Percentiles rank a stretch among this genome's conserved stretches.
phyloP scores from a whole-genome alignment of 2,888 invertebrate species.

The Steinernema hermaphroditum region DNA sequence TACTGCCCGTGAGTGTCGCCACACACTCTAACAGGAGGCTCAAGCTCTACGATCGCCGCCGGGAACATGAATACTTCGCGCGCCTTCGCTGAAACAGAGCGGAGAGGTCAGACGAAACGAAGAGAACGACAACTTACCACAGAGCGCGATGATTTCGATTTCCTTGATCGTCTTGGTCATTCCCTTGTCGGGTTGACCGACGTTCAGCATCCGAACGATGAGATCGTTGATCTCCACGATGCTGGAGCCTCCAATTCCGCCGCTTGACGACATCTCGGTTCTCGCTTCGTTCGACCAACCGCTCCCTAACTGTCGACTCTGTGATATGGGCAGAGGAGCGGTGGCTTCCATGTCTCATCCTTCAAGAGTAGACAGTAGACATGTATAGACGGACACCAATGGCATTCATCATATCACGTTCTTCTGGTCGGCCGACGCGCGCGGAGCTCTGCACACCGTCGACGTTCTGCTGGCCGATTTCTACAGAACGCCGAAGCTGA shows the following conservation, averaged over 20 bases:
- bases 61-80: slow-evolving; percentile 47
- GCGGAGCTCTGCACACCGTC: too few species aligned
- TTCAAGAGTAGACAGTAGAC: too few species aligned
- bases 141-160: slow-evolving; percentile 35
- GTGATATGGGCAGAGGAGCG: not conserved
- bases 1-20: slow-evolving; percentile 61
- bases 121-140: slow-evolving; percentile 31
- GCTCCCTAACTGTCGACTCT: not conserved
- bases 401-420: too few species aligned
- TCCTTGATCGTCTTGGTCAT: slow-evolving; percentile 36
- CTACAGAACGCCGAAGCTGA: too few species aligned
- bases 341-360: too few species aligned
- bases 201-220: slow-evolving; percentile 35
- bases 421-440: too few species aligned
- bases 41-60: slow-evolving; percentile 48
- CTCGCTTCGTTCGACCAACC: not conserved
- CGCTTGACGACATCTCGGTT: slow-evolving; percentile 1
- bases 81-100: slow-evolving; percentile 36
- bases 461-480: too few species aligned
- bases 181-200: slow-evolving; percentile 37
- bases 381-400: too few species aligned
- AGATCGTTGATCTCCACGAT: slow-evolving; percentile 31
- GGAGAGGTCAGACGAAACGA: not conserved
- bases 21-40: slow-evolving; percentile 55
- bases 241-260: not conserved